A percentile compares a stretch with the other conserved stretches of the same genome.
Evolutionary conservation across 2,113 vertebrate species (phyloP).

Genomic region (Sceloporus undulatus): DNA sequence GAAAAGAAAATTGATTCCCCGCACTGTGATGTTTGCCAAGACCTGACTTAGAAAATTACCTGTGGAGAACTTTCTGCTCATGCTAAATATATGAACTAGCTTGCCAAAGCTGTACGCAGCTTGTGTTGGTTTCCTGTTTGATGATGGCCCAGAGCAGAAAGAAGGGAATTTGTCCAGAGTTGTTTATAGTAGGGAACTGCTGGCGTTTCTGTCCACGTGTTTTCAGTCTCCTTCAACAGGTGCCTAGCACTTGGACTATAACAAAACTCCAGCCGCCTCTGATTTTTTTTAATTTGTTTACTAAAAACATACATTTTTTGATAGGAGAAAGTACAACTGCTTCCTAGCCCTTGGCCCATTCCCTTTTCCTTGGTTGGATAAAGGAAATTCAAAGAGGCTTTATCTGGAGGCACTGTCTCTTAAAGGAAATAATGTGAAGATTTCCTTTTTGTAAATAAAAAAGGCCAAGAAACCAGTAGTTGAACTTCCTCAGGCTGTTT

Average conservation of each 20-base stretch:
- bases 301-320: not conserved
- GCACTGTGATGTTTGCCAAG: not conserved
- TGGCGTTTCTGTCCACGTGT: not conserved
- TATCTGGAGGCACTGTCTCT: conserved; percentile 50
- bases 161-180: conserved; percentile 20
- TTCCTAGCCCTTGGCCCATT: conserved; percentile 35
- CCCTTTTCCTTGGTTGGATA: conserved; percentile 37
- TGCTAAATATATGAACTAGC: not conserved
- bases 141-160: conserved; percentile 21
- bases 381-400: conserved; percentile 26
- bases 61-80: conserved; percentile 24
- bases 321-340: conserved; percentile 1
- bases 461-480: not conserved
- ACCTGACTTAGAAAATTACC: conserved; percentile 15
- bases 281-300: conserved; percentile 52
- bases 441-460: not conserved
- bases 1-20: not conserved
- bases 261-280: conserved; percentile 2
- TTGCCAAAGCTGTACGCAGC: conserved; percentile 4
- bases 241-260: conserved; percentile 33
- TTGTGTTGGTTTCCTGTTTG: conserved; percentile 15
- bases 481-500: conserved; percentile 26
- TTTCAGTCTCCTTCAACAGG: not conserved
- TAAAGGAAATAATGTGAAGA: conserved; percentile 27
- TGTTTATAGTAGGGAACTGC: not conserved